Conservation (phyloP, 2,888 invertebrate species). For the Aleiodes testaceus region DNA sequence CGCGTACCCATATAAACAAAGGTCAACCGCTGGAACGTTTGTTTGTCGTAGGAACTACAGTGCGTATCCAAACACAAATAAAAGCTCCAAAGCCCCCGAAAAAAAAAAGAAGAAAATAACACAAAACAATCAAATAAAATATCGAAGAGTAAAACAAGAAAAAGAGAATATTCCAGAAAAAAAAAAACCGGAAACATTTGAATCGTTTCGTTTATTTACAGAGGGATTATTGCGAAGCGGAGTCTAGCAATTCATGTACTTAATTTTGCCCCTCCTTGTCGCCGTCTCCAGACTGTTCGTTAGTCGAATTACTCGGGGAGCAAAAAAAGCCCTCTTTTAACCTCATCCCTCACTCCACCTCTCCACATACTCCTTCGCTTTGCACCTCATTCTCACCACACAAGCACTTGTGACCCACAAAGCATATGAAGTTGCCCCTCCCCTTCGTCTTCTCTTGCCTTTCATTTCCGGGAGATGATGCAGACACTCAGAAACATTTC, state of each 20-base stretch:
- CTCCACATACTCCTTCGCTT: slow-evolving; percentile 7
- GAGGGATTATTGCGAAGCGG: background rate
- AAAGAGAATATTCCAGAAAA: too few relatives aligned
- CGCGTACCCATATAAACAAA: slow-evolving; percentile 16
- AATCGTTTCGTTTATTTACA: background rate
- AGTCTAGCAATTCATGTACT: background rate
- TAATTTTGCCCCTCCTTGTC: background rate
- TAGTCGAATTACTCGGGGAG: slow-evolving; percentile 22
- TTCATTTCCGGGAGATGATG: slow-evolving; percentile 29
- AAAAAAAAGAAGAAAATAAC: slow-evolving; percentile 8
- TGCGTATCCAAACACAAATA: slow-evolving; percentile 10
- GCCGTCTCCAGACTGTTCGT: slow-evolving; percentile 8
- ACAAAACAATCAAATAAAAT: too few relatives aligned
- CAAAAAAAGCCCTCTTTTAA: slow-evolving; percentile 16
- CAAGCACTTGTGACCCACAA: slow-evolving; percentile 29
- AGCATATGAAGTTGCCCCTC: background rate
- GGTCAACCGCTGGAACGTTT: slow-evolving; percentile 1
- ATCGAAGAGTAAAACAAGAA: too few relatives aligned
- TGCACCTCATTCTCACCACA: slow-evolving; percentile 19
- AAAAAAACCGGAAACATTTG: too few relatives aligned
- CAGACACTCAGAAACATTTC: slow-evolving; percentile 13
- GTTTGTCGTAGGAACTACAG: slow-evolving; percentile 23
- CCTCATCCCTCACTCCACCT: background rate
- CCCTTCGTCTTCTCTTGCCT: background rate
- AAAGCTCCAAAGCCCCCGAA: background rate